phyloP scores from a whole-genome alignment of 1,140 invertebrate species.

The Ips nitidus region DNA sequence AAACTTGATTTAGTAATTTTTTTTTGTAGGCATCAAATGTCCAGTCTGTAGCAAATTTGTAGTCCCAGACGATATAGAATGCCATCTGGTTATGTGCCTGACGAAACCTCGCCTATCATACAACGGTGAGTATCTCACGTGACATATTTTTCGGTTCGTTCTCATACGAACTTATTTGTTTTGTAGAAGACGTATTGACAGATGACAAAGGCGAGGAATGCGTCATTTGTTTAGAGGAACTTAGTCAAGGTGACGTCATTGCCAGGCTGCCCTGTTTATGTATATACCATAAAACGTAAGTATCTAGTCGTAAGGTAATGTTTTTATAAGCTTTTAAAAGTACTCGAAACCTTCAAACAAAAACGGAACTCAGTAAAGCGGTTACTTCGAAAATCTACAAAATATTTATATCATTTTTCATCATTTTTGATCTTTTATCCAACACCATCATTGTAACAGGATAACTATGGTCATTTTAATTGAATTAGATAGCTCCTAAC shows the following conservation, averaged over 20 bases:
- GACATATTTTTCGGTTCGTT: constrained; percentile 1
- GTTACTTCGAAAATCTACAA: no score
- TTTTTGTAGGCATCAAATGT: constrained; percentile 89
- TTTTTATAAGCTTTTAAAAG: background rate
- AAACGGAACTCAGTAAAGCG: no score
- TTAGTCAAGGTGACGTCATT: constrained; percentile 92
- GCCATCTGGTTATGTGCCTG: constrained; percentile 98
- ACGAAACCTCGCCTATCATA: constrained; percentile 97
- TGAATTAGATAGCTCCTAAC: no score
- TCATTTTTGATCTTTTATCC: no score
- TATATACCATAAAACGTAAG: constrained; percentile 98
- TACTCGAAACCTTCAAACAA: no score
- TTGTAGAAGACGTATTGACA: constrained; percentile 91
- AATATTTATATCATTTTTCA: no score
- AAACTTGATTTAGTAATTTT: background rate
- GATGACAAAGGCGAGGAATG: constrained; percentile 97
- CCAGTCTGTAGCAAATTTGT: constrained; percentile 98
- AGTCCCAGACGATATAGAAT: constrained; percentile 96
- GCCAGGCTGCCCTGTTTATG: constrained; percentile 97
- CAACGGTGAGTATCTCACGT: constrained; percentile 75
- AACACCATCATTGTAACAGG: no score
- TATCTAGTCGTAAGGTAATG: constrained; percentile 3
- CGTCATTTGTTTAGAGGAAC: constrained; percentile 97
- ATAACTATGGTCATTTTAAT: no score
- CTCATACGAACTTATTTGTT: constrained; percentile 22